phyloP scores from a whole-genome alignment of 2,888 invertebrate genomes.

The Sarcophaga rosellei region DNA sequence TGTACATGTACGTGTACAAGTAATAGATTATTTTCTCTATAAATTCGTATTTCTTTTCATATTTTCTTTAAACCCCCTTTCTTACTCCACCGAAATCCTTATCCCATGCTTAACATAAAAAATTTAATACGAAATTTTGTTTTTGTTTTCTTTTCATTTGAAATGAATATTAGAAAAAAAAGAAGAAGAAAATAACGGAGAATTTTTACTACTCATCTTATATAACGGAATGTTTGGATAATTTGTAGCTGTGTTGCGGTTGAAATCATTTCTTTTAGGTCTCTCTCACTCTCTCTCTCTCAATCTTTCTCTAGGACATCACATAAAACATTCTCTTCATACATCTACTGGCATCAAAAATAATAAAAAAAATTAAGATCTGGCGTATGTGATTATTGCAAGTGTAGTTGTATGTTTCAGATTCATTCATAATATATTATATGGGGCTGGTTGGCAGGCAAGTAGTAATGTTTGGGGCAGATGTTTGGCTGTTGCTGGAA shows the following conservation, averaged over 20 bases:
- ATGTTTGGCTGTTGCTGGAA: constrained; percentile 49
- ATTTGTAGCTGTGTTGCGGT: background rate
- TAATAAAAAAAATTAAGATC: background rate
- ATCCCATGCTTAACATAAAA: background rate
- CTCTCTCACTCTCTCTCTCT: background rate
- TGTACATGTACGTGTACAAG: background rate
- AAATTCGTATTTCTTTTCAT: background rate
- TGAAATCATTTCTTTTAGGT: background rate
- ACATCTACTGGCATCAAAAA: background rate
- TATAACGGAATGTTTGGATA: background rate
- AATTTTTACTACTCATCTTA: background rate
- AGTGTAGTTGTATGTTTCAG: background rate
- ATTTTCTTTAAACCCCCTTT: background rate
- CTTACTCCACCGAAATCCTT: no score
- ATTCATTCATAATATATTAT: background rate
- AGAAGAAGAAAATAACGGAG: no score
- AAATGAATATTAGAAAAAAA: background rate
- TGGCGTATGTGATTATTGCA: background rate
- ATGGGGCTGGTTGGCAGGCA: background rate
- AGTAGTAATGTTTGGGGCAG: background rate
- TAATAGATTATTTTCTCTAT: background rate
- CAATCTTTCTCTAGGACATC: background rate
- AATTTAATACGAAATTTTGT: background rate
- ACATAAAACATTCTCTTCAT: background rate
- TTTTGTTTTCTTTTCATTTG: background rate